phyloP scores from a whole-genome alignment of 2,888 invertebrate species.

The Geophilus truncorum region DNA sequence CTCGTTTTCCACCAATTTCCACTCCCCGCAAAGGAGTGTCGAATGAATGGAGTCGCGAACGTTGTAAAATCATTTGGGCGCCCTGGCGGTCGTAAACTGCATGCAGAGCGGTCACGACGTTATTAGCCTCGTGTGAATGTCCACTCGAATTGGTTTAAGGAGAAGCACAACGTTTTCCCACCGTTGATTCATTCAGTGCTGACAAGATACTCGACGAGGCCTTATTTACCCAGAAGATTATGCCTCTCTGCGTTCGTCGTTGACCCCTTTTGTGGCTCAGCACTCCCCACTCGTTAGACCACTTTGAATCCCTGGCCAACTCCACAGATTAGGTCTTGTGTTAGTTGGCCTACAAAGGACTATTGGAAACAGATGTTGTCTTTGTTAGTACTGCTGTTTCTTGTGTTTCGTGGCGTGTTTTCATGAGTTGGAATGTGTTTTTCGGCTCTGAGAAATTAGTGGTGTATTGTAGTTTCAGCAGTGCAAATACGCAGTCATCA shows the following conservation, averaged over 20 bases:
- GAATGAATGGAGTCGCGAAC: background rate
- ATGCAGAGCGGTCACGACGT: background rate
- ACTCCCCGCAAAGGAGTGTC: background rate
- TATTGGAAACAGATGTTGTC: too few species aligned
- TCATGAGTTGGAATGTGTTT: too few species aligned
- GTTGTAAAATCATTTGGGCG: conserved; percentile 5
- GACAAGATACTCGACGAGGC: background rate
- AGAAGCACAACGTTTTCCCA: background rate
- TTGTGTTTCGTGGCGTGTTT: too few species aligned
- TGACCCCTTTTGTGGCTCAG: background rate
- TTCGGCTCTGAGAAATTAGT: too few species aligned
- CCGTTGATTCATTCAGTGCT: background rate
- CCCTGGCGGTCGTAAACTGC: background rate
- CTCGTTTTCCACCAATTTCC: conserved; percentile 8
- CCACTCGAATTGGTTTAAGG: background rate
- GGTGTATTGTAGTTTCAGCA: too few species aligned
- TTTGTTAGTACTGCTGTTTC: too few species aligned
- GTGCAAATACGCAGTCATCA: too few species aligned
- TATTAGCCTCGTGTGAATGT: background rate
- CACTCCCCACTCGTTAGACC: background rate
- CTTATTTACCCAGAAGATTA: background rate
- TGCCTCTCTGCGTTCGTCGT: background rate
- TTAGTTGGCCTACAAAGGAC: too few species aligned
- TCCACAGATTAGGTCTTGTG: background rate
- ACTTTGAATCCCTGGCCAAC: background rate